Evolutionary conservation across 2,888 invertebrate genomes (phyloP).

Genomic region (Ypsolopha scabrella): DNA sequence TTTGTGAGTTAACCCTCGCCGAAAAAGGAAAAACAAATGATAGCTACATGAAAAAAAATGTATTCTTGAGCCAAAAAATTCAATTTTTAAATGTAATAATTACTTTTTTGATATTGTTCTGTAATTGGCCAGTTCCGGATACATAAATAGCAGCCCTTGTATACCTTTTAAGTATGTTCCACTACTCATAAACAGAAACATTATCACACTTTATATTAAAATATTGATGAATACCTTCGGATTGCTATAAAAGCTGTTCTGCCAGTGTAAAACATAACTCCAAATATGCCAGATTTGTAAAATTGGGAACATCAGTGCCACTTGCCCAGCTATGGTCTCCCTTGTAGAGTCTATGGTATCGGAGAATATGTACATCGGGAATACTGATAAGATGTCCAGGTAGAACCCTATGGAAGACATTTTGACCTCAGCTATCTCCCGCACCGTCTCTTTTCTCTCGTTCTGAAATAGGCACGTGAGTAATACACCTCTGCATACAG

Average conservation of each 20-base stretch:
- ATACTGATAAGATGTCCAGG: conserved; percentile 51
- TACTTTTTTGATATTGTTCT: too few species aligned
- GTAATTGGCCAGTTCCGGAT: too few species aligned
- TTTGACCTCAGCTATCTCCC: conserved; percentile 53
- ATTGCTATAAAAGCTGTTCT: conserved; percentile 34
- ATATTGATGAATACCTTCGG: conserved; percentile 26
- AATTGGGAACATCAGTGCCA: conserved; percentile 38
- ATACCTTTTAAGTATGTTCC: not conserved
- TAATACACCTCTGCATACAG: too few species aligned
- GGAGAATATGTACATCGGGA: conserved; percentile 49
- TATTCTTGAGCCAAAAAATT: too few species aligned
- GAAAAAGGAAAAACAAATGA: too few species aligned
- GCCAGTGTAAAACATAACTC: conserved; percentile 46
- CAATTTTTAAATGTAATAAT: too few species aligned
- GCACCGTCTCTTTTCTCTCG: conserved; percentile 39
- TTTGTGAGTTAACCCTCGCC: too few species aligned
- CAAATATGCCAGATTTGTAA: conserved; percentile 59
- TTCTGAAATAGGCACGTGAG: conserved; percentile 27
- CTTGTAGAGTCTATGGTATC: conserved; percentile 41
- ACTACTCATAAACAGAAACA: not conserved
- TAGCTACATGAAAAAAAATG: too few species aligned
- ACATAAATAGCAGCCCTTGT: too few species aligned
- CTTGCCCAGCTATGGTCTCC: conserved; percentile 32
- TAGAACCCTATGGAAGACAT: conserved; percentile 55
- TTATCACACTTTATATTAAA: not conserved